Evolutionary conservation across 2,888 invertebrate species (phyloP).

Genomic region (Leucophenga maculata): DNA sequence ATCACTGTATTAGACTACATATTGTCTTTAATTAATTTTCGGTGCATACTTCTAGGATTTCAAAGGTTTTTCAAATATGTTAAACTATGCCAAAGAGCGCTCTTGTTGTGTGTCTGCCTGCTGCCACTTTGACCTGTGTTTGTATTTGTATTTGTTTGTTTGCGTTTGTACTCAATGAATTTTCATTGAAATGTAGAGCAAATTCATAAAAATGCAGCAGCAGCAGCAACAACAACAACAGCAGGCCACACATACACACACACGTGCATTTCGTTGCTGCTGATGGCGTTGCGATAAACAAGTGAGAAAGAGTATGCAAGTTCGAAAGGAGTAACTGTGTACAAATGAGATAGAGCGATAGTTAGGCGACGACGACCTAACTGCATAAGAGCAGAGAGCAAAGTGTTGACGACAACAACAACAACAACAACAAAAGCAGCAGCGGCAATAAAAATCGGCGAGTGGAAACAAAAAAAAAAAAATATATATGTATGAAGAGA

Average conservation of each 20-base stretch:
- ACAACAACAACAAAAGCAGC: slow-evolving; percentile 43
- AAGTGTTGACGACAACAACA: slow-evolving; percentile 15
- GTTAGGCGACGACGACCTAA: slow-evolving; percentile 10
- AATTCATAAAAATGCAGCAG: slow-evolving; percentile 61
- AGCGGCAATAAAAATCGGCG: slow-evolving; percentile 37
- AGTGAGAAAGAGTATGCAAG: not conserved
- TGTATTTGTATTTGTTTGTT: slow-evolving; percentile 8
- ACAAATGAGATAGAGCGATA: not conserved
- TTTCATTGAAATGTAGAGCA: slow-evolving; percentile 63
- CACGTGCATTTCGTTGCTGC: too few relatives aligned
- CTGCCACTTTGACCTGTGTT: not conserved
- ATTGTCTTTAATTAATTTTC: too few relatives aligned
- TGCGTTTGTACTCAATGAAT: slow-evolving; percentile 52
- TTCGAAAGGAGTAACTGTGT: not conserved
- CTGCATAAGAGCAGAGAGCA: not conserved
- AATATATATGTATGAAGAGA: not conserved
- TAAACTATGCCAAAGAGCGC: too few relatives aligned
- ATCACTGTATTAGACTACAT: too few relatives aligned
- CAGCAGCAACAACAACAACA: slow-evolving; percentile 22
- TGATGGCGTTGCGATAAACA: slow-evolving; percentile 4
- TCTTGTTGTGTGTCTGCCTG: not conserved
- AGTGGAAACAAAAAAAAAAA: slow-evolving; percentile 6
- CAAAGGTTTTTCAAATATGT: too few relatives aligned
- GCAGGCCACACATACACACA: too few relatives aligned
- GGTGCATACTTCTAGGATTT: too few relatives aligned